Evolutionary conservation across 2,113 vertebrate species (phyloP), one percentile per base, ranked within the genome.

Genomic region (Anser cygnoides): DNA sequence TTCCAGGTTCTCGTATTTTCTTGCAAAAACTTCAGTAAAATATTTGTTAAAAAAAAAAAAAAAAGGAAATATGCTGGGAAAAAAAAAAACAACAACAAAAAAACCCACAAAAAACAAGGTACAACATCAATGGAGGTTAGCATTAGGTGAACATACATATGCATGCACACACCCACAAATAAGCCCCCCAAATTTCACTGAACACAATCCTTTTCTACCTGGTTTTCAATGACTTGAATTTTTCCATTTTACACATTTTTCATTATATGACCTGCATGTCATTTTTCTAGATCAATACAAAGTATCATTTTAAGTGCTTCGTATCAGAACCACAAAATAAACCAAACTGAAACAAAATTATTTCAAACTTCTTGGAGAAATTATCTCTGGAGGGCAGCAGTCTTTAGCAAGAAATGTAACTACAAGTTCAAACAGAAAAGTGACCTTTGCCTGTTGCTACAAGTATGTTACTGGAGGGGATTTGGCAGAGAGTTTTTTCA

Each of bases 371-470:
- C 43, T 87, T 50, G 18, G 43, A 84, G 66, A 92, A 96, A 85
- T 74, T 35, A 72, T 8, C 50, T 90, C 77, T 7, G 50, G 80
- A 95, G 91, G 92, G 55, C 85, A 96, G 94, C 0, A 28, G 62
- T 46, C 94, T 93, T 95, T 73, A 80, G 85, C 55, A 90, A 94
- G 89, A 90, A 90, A 87, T 35, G 28, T 28, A 94, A 85, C 79
- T 95, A 66, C 85, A 91, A 92, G 89, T 93, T 96, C 89, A 91
- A 95, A 94, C 92, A 96, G 57, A 95, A 87, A 92, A 93, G 62
- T 95, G 94, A 97, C 93, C 93, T 95, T 87, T 95, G 91, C 93
- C 54, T 95, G 92, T 93, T 95, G 87, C 91, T 95, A 95, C 92
- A 94, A 95, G 95, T 49, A 79, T 67, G 81, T 71, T 10, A 54